phyloP scores from a whole-genome alignment of 2,888 invertebrate genomes.

The Acanthosoma haemorrhoidale region DNA sequence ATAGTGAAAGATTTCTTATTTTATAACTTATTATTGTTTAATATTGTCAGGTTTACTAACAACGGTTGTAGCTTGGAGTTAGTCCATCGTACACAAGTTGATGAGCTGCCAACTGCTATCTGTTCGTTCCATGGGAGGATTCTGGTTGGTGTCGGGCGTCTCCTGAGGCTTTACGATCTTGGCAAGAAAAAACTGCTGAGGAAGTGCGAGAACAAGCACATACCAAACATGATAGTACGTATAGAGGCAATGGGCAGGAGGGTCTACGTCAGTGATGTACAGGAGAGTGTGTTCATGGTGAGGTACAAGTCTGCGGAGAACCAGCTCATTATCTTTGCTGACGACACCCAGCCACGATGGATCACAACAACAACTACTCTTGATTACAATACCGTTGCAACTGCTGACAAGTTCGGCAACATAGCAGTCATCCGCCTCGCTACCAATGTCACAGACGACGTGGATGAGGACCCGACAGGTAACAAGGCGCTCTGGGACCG shows the following conservation, averaged over 20 bases:
- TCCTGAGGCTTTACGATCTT: constrained; percentile 89
- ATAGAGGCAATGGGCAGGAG: constrained; percentile 92
- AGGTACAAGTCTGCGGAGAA: constrained; percentile 88
- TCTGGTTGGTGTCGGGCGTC: constrained; percentile 85
- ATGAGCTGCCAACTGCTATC: constrained; percentile 85
- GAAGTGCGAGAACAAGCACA: constrained; percentile 98
- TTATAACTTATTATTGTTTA: background rate
- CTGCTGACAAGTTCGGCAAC: constrained; percentile 97
- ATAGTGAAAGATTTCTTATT: background rate
- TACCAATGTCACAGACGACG: constrained; percentile 88
- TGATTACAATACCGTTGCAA: constrained; percentile 94
- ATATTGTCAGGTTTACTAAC: constrained; percentile 53
- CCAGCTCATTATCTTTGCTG: constrained; percentile 95
- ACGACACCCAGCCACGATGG: constrained; percentile 96
- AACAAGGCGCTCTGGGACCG: constrained; percentile 95
- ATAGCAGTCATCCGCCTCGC: constrained; percentile 80
- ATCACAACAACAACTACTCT: constrained; percentile 85
- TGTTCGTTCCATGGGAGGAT: constrained; percentile 88
- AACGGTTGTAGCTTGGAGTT: constrained; percentile 83
- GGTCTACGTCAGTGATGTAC: constrained; percentile 90
- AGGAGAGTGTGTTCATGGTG: constrained; percentile 94
- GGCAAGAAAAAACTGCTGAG: constrained; percentile 93
- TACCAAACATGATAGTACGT: constrained; percentile 89
- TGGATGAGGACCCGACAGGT: constrained; percentile 98
- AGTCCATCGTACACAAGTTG: constrained; percentile 87